Percentiles rank a stretch among this genome's conserved stretches.
Evolutionary conservation across 2,113 vertebrate genomes (phyloP).

Genomic region (Macquaria ambigua): DNA sequence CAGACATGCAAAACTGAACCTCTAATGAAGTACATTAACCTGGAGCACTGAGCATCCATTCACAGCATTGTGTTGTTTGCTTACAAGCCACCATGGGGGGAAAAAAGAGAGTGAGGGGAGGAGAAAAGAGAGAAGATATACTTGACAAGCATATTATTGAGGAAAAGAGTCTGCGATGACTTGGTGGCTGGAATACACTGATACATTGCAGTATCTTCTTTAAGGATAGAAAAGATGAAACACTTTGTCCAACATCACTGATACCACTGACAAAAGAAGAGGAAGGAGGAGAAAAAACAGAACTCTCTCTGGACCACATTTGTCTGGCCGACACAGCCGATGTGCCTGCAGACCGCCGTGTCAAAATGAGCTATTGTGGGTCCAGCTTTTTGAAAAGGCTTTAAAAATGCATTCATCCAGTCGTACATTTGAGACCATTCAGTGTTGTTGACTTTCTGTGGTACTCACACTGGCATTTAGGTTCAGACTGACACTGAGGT

Average conservation of each 20-base stretch:
- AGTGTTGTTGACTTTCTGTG: constrained; percentile 25
- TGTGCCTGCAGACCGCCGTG: constrained; percentile 34
- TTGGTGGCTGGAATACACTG: constrained; percentile 33
- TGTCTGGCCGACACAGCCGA: constrained; percentile 49
- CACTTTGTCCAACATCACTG: constrained; percentile 47
- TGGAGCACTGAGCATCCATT: constrained; percentile 58
- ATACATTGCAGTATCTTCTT: constrained; percentile 55
- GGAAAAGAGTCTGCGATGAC: constrained; percentile 32
- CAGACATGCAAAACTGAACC: constrained; percentile 73
- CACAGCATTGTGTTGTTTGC: constrained; percentile 54
- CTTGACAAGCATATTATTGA: constrained; percentile 56
- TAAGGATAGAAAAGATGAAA: constrained; percentile 59
- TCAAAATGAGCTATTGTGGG: constrained; percentile 65
- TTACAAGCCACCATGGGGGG: constrained; percentile 36
- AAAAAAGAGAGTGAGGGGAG: background rate
- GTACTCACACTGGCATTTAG: constrained; percentile 20
- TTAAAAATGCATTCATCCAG: constrained; percentile 57
- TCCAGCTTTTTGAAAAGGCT: constrained; percentile 41
- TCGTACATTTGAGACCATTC: constrained; percentile 42
- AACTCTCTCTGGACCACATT: constrained; percentile 49
- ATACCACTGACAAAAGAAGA: constrained; percentile 42
- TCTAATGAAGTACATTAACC: constrained; percentile 80
- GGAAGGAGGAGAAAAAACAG: constrained; percentile 7
- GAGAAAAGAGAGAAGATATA: constrained; percentile 3
- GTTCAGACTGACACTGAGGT: constrained; percentile 24